These are phyloP conservation scores for Capra hircus DNA, from an alignment of 2,113 vertebrate species.

Conservation along the genomic window DNA sequence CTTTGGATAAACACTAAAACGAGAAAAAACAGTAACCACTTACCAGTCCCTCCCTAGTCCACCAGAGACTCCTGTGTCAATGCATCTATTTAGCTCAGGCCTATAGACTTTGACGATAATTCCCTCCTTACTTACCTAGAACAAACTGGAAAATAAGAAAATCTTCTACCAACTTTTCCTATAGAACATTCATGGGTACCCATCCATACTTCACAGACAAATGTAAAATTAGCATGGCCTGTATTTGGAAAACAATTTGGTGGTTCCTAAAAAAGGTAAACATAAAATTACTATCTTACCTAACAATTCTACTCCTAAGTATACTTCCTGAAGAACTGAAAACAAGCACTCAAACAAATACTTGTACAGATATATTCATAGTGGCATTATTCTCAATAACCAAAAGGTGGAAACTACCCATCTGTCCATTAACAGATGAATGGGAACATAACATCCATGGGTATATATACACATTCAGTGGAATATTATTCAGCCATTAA, in stretches of 20 bases:
- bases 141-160: slow-evolving; percentile 35
- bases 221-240: background rate
- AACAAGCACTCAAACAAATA: background rate
- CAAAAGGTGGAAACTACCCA: background rate
- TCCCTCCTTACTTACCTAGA: background rate
- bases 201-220: background rate
- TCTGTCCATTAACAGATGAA: background rate
- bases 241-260: background rate
- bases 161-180: background rate
- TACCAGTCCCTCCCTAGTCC: background rate
- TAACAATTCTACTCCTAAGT: background rate
- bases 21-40: background rate
- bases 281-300: background rate
- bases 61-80: background rate
- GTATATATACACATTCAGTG: background rate
- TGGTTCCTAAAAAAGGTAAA: background rate
- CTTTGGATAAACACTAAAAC: background rate
- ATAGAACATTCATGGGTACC: background rate
- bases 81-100: background rate
- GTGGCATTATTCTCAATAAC: background rate
- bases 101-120: background rate
- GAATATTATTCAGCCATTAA: background rate
- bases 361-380: background rate
- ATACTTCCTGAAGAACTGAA: background rate
- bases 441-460: background rate